Evolutionary conservation across 1,140 invertebrate species (phyloP).

Genomic region (Helicoverpa zea): DNA sequence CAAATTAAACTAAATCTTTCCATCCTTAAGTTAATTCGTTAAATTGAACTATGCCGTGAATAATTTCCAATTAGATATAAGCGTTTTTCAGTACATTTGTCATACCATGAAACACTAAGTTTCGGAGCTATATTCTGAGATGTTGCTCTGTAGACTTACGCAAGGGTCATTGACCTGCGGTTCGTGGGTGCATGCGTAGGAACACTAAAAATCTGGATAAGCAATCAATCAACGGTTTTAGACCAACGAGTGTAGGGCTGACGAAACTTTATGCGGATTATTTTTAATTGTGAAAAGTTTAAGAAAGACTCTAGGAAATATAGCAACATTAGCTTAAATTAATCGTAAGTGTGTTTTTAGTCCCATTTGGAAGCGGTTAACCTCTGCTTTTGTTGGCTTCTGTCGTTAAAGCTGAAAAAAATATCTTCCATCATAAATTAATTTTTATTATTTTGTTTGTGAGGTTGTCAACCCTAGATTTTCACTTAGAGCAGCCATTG

Average conservation of each 20-base stretch:
- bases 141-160: not conserved
- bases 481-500: constrained; percentile 17
- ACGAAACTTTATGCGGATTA: not conserved
- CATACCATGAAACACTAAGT: constrained; percentile 5
- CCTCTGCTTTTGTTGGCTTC: not conserved
- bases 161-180: constrained; percentile 9
- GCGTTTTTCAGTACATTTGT: constrained; percentile 7
- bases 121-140: constrained; percentile 16
- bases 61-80: not conserved
- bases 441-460: not conserved
- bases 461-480: constrained; percentile 9
- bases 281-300: no score
- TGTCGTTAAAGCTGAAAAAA: not conserved
- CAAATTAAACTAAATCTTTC: not conserved
- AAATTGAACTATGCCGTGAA: not conserved
- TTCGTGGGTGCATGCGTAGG: constrained; percentile 66
- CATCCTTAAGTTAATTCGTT: not conserved
- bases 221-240: constrained; percentile 60
- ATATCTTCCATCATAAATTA: no score
- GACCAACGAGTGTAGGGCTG: constrained; percentile 14
- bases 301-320: no score
- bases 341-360: no score
- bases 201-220: constrained; percentile 66
- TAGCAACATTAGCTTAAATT: no score
- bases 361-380: no score